A percentile compares a stretch with the other conserved stretches of the same genome.
phyloP scores from a whole-genome alignment of 2,888 invertebrate genomes.

The Camponotus fellah region DNA sequence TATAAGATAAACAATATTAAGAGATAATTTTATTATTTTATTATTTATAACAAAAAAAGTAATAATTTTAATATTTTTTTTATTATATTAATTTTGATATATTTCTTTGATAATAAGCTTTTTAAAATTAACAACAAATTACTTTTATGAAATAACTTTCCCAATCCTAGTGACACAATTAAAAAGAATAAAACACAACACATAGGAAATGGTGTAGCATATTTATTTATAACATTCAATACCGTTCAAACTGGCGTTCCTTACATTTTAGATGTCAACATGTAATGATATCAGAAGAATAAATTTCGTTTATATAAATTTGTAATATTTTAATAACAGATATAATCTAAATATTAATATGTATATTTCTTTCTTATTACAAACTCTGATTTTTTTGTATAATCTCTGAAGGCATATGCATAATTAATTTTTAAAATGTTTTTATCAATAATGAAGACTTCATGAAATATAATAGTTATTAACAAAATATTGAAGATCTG shows the following conservation, averaged over 20 bases:
- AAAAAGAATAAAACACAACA: constrained; percentile 26
- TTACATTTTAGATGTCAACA: constrained; percentile 65
- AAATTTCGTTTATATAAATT: constrained; percentile 72
- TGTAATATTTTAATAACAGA: constrained; percentile 71
- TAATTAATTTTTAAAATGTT: constrained; percentile 58
- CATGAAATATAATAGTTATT: constrained; percentile 39
- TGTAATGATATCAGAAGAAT: constrained; percentile 68
- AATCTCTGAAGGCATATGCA: constrained; percentile 69
- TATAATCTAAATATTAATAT: constrained; percentile 67
- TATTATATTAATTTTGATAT: neutral
- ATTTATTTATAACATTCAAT: constrained; percentile 70
- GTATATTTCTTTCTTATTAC: constrained; percentile 60
- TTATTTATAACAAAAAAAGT: neutral
- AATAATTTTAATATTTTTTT: neutral
- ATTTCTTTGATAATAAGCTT: neutral
- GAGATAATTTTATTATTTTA: neutral
- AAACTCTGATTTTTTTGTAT: constrained; percentile 58
- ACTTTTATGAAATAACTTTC: neutral
- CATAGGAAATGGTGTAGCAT: constrained; percentile 54
- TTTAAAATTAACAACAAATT: neutral
- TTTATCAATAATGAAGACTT: constrained; percentile 54
- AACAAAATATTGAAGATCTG: constrained; percentile 67
- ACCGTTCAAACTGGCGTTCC: constrained; percentile 58
- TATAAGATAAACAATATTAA: neutral
- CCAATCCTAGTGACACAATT: neutral